Evolutionary conservation across 2,888 invertebrate genomes (phyloP), one percentile per base, ranked within the genome.

Genomic region (Taphrorychus bicolor): DNA sequence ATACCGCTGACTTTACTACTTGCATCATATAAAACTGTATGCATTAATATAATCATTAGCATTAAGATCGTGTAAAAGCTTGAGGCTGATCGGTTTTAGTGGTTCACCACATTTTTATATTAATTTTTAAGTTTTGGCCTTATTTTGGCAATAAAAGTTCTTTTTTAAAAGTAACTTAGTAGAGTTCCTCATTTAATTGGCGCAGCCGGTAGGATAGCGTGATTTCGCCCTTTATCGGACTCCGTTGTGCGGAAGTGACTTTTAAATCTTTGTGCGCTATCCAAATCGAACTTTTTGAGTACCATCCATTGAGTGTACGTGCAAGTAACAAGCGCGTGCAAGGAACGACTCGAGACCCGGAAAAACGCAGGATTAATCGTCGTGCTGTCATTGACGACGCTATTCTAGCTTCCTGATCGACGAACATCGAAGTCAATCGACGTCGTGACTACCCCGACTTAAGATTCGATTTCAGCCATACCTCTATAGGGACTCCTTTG

Each of bases 181-280:
- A n/a, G n/a, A n/a, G n/a, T n/a, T n/a, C n/a, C n/a, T n/a, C n/a
- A 24, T 24, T 24, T 24, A 24, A 24, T 24, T 24, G 24, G 24
- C 24, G 24, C 24, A 24, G 24, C 24, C 24, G 24, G 24, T 24
- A 49, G 18, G 49, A 49, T 49, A 49, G 49, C 11, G 49, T 17
- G 11, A 49, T n/a, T 49, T 49, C 17, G 49, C 49, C 49, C 18
- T 49, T 49, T 17, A 16, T 17, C 16, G 49, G 9, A 17, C 7
- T 49, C 18, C 49, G 49, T 49, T 49, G 49, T 17, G 18, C 18
- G 49, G 17, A 49, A n/a, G 49, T 49, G 49, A 17, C 17, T 49
- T 49, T 49, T 17, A 49, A 49, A 49, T 49, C 49, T 49, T 49
- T 49, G 49, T 49, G 18, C 18, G 11, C 18, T 49, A 49, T 49